Conservation (phyloP, 2,797 vertebrate species). For the Muraenolepis orangiensis region DNA sequence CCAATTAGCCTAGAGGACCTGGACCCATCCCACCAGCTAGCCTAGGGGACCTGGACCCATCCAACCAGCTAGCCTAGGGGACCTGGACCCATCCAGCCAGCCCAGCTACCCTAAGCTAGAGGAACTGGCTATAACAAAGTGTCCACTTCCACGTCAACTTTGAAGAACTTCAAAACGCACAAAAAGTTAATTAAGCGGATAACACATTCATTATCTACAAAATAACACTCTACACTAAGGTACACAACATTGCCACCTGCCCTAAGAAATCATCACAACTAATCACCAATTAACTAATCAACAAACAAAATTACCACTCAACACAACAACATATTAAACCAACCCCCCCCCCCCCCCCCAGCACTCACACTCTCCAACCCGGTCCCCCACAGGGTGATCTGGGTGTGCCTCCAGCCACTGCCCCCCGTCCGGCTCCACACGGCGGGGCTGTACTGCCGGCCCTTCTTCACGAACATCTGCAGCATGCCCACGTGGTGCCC, state of each 20-base stretch:
- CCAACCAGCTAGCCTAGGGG: not conserved
- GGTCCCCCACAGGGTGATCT: slow-evolving; percentile 82
- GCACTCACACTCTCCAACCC: slow-evolving; percentile 90
- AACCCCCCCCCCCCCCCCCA: not conserved
- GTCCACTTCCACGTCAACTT: not conserved
- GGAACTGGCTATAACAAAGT: not conserved
- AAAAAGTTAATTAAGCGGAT: not conserved
- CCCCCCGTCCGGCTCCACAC: slow-evolving; percentile 90
- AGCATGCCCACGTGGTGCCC: slow-evolving; percentile 84
- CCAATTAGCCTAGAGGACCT: too few species aligned
- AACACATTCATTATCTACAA: too few species aligned
- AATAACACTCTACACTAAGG: too few species aligned
- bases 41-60: too few species aligned
- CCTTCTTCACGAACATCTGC: slow-evolving; percentile 88
- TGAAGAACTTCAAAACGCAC: not conserved
- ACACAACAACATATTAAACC: too few species aligned
- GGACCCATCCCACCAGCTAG: too few species aligned
- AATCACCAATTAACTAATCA: too few species aligned
- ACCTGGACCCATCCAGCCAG: too few species aligned
- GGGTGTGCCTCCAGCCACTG: slow-evolving; percentile 89
- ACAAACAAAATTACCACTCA: too few species aligned
- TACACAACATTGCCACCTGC: too few species aligned
- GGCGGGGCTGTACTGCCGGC: slow-evolving; percentile 79
- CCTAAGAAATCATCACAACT: not conserved
- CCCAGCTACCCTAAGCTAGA: not conserved